Evolutionary conservation across 2,113 vertebrate species (phyloP).

Genomic region (Esox niger): DNA sequence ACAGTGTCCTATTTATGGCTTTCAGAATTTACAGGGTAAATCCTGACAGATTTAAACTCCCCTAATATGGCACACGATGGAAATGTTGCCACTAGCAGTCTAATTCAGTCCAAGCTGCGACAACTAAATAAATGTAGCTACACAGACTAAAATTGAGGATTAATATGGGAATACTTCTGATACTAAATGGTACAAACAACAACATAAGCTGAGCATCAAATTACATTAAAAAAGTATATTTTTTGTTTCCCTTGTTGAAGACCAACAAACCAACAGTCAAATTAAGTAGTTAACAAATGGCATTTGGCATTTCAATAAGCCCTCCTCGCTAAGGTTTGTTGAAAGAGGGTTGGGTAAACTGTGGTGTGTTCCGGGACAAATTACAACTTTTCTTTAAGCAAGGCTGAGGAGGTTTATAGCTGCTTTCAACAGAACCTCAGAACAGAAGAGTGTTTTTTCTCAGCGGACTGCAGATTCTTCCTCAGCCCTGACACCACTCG

Average conservation of each 20-base stretch:
- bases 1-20: slow-evolving; percentile 13
- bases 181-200: too few relatives aligned
- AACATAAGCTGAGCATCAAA: too few relatives aligned
- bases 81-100: too few relatives aligned
- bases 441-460: slow-evolving; percentile 27
- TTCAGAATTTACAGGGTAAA: too few relatives aligned
- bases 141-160: not conserved
- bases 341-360: not conserved
- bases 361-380: not conserved
- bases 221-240: not conserved
- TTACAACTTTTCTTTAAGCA: not conserved
- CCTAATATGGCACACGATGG: too few relatives aligned
- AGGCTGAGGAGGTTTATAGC: slow-evolving; percentile 5
- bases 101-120: not conserved
- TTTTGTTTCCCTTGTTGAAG: not conserved
- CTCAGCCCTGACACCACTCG: slow-evolving; percentile 15
- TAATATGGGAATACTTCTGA: not conserved
- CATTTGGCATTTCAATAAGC: not conserved
- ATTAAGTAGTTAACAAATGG: not conserved
- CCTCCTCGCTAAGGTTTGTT: not conserved
- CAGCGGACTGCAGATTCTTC: slow-evolving; percentile 24
- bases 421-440: slow-evolving; percentile 13
- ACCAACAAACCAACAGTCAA: not conserved
- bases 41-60: too few relatives aligned
- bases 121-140: not conserved